phyloP scores from a whole-genome alignment of 2,113 vertebrate genomes.

The Proterorhinus semilunaris region DNA sequence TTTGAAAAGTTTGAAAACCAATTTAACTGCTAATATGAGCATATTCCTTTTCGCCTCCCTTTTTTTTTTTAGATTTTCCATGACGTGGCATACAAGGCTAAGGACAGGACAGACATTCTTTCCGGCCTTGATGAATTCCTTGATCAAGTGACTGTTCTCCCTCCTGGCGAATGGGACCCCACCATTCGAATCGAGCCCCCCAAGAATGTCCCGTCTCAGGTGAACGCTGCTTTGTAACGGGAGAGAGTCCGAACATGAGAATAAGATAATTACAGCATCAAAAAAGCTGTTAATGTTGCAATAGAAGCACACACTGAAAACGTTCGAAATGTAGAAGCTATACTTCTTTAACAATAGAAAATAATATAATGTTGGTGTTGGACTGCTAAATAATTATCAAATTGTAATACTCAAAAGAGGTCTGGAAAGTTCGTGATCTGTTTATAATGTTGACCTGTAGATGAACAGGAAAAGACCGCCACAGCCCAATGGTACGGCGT shows the following conservation, averaged over 20 bases:
- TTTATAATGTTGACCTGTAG: slow-evolving; percentile 62
- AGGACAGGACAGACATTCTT: slow-evolving; percentile 91
- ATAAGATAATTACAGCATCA: slow-evolving; percentile 7
- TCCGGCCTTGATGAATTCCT: slow-evolving; percentile 97
- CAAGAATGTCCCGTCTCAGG: slow-evolving; percentile 95
- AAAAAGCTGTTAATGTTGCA: background rate
- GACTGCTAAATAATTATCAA: no score
- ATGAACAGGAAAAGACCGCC: slow-evolving; percentile 89
- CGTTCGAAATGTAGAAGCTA: no score
- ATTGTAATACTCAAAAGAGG: no score
- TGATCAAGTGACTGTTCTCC: slow-evolving; percentile 94
- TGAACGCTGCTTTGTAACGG: slow-evolving; percentile 50
- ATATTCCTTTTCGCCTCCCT: background rate
- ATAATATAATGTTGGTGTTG: no score
- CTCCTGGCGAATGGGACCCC: slow-evolving; percentile 96
- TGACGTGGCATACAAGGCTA: slow-evolving; percentile 96
- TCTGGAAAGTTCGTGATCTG: background rate
- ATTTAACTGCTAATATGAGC: background rate
- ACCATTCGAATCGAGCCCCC: slow-evolving; percentile 96
- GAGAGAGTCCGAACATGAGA: slow-evolving; percentile 7
- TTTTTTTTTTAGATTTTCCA: slow-evolving; percentile 85
- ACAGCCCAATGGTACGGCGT: slow-evolving; percentile 85
- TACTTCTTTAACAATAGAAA: no score
- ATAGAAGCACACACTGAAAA: background rate
- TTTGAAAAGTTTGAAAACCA: background rate